These are phyloP conservation scores for Acrocera orbiculus DNA, from an alignment of 2,888 invertebrate species.

Conservation along the genomic window DNA sequence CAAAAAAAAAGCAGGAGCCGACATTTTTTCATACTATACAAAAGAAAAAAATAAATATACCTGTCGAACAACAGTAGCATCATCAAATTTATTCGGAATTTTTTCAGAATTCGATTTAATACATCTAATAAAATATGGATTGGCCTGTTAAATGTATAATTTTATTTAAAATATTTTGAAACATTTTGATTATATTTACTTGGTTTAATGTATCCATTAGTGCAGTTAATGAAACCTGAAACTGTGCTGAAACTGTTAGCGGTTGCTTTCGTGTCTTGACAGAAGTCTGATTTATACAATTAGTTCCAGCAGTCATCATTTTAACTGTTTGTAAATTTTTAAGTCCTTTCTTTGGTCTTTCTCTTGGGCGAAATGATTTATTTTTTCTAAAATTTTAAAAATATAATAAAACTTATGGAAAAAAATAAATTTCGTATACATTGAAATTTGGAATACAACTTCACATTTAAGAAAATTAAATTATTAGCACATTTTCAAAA, in stretches of 20 bases:
- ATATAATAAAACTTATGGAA: conserved; percentile 16
- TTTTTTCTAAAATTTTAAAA: conserved; percentile 51
- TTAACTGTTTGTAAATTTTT: conserved; percentile 86
- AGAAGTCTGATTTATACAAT: conserved; percentile 21
- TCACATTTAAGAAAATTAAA: conserved; percentile 11
- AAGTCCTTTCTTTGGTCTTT: conserved; percentile 68
- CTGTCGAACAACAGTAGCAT: conserved; percentile 73
- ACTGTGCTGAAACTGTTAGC: conserved; percentile 86
- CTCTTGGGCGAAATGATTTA: conserved; percentile 78
- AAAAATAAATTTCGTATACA: conserved; percentile 11
- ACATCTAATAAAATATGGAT: conserved; percentile 52
- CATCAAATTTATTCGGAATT: conserved; percentile 82
- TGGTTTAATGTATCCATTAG: conserved; percentile 89
- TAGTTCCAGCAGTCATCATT: conserved; percentile 50
- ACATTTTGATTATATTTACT: conserved; percentile 12
- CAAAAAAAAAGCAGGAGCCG: neutral
- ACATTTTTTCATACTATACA: no score
- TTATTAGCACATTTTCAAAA: conserved; percentile 13
- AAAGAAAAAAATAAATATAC: conserved; percentile 14
- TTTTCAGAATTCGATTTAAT: conserved; percentile 92
- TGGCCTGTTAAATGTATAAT: conserved; percentile 28
- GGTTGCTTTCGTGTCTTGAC: conserved; percentile 65
- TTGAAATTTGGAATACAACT: conserved; percentile 8
- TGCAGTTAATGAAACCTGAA: conserved; percentile 78
- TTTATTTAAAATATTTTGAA: neutral